phyloP scores from a whole-genome alignment of 1,140 invertebrate species.

The Apis laboriosa region DNA sequence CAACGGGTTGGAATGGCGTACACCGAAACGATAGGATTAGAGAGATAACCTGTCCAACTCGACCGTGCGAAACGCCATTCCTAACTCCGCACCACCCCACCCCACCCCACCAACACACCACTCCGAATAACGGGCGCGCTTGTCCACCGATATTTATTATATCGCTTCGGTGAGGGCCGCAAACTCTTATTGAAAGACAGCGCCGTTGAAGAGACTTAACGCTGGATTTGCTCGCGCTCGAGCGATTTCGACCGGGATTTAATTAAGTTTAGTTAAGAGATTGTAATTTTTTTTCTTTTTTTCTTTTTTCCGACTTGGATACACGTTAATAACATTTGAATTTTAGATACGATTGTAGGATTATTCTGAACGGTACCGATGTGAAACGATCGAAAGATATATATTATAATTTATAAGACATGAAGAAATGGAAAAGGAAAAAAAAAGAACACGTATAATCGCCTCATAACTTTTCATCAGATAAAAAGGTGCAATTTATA shows the following conservation, averaged over 20 bases:
- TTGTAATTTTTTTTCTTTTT: no score
- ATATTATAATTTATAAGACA: no score
- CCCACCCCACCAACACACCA: neutral
- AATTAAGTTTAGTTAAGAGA: neutral
- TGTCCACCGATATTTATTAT: slow-evolving; percentile 41
- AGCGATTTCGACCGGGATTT: neutral
- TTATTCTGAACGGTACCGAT: no score
- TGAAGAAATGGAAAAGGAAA: no score
- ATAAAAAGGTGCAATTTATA: no score
- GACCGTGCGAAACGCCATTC: slow-evolving; percentile 41
- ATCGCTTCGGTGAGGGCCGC: slow-evolving; percentile 16
- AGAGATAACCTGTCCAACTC: slow-evolving; percentile 52
- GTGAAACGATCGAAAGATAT: no score
- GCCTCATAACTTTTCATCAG: no score
- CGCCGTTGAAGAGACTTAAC: neutral
- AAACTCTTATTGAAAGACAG: slow-evolving; percentile 40
- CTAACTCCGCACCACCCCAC: slow-evolving; percentile 2
- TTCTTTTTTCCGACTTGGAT: no score
- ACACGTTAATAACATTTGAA: no score
- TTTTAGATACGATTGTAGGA: no score
- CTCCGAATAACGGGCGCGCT: neutral
- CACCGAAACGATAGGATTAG: slow-evolving; percentile 49
- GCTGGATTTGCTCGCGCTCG: neutral
- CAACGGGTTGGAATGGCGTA: slow-evolving; percentile 16
- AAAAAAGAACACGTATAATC: no score